These are phyloP conservation scores for Phenganax subtilis DNA, from an alignment of 92 coral and sea anemone genomes.

Conservation along the genomic window DNA sequence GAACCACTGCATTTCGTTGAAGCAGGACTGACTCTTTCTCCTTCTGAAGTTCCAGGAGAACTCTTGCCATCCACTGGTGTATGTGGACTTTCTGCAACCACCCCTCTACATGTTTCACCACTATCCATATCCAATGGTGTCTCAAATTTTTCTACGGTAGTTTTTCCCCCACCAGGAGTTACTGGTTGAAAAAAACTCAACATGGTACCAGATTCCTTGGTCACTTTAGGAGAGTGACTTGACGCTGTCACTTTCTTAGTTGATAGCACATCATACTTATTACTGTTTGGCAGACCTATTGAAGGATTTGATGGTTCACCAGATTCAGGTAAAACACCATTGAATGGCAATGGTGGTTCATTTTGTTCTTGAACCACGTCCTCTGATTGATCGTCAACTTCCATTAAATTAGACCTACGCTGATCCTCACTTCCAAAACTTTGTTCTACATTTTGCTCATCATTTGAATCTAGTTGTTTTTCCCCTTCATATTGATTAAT, in stretches of 20 bases:
- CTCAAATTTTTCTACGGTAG: not conserved
- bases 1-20: not conserved
- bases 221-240: not conserved
- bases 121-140: conserved; percentile 19
- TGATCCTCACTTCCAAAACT: too few relatives aligned
- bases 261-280: not conserved
- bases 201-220: not conserved
- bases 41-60: not conserved
- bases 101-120: not conserved
- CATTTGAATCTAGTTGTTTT: too few relatives aligned
- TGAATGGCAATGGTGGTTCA: not conserved
- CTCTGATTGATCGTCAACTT: not conserved
- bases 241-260: not conserved
- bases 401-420: too few relatives aligned
- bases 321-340: too few relatives aligned
- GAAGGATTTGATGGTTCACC: not conserved
- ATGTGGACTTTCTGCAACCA: not conserved
- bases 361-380: not conserved
- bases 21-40: not conserved
- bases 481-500: not conserved
- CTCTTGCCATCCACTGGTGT: not conserved
- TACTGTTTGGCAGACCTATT: not conserved
- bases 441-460: too few relatives aligned
- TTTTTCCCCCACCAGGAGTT: not conserved
- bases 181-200: conserved; percentile 18